Base-by-base conservation (phyloP, 1,140 invertebrate species). In the Drosophila mojavensis region DNA sequence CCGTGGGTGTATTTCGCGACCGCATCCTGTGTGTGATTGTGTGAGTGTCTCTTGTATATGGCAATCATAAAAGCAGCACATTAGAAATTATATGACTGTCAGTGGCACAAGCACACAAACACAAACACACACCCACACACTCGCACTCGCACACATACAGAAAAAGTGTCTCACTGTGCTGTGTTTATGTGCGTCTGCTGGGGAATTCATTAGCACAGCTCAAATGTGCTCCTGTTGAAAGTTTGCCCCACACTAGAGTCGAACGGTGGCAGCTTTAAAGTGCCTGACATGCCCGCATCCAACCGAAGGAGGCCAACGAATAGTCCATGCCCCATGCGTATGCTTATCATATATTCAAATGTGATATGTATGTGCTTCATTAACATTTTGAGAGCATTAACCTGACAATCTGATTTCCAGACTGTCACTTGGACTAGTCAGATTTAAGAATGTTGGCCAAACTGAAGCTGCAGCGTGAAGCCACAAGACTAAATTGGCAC, bases 321-420 rank as follows among this genome's bases (percentile, higher is more conserved):
- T 13, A 28, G 55, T 78, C 61, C 63, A 61, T 81, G 75, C 69
- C 80, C 84, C 69, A 54, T 71, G 83, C 80, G 79, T 78, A 74
- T 80, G 80, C 83, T 89, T 89, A 88, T 88, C 83, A 88, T 89
- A 89, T 83, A 84, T 88, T 88, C 80, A 89, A 79, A 80, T 83
- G 61, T 75, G 67, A 51, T 43, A 54, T 76, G 59, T 55, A 70
- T 81, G 65, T 78, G 62, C 78, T 83, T 88, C 83, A 89, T 88
- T 80, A 89, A 83, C 79, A 88, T 89, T 83, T 84, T 89, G 80
- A 78, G 83, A 83, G 80, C 83, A 89, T 88, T 89, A 88, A 89
- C 83, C 83, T 80, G 74, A 73, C 83, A 75, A 53, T 63, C 20
- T 47, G 63, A 66, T 50, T 33, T 58, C 64, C 15, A 58, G 55